Base-by-base conservation (phyloP, 2,113 vertebrate genomes). In the Calidris pugnax region DNA sequence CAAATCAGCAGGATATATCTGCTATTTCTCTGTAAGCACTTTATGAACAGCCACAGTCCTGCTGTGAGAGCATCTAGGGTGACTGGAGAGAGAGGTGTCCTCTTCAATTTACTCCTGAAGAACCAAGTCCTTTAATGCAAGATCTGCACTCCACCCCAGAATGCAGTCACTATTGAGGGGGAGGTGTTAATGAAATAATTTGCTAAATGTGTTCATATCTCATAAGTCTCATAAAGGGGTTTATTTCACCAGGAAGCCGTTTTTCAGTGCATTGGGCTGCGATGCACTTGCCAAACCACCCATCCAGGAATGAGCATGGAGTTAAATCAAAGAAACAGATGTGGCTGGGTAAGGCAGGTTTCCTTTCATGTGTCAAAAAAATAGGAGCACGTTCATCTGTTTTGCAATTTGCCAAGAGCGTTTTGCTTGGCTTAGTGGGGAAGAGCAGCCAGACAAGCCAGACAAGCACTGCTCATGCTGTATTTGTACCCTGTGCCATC, bases 241-340 rank as follows among this genome's bases (percentile, higher is more conserved):
- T 86, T 67, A 57, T 86, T 96, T 79, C 88, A 75, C 47, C 5
- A n/a, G 73, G 47, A 95, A 94, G 16, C 26, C 37, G 6, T 57
- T 72, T 74, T 71, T 56, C n/a, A 74, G 50, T 59, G 67, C 79
- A 80, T 37, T 3, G 2, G 57, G 9, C 41, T 86, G 67, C 35
- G 77, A 50, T 2, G 11, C 21, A 15, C 43, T 73, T 86, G 75
- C 64, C 90, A 93, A 95, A 74, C 12, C 37, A 18, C 55, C 82
- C 55, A 55, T 63, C 55, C 75, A 77, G 50, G 32, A 93, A 80
- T 59, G n/a, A 88, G 9, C 26, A 47, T 24, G 53, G 63, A 89
- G 51, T 74, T 80, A 94, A 91, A 89, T 89, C 87, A 90, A 53
- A 93, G 94, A 88, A 97, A 87, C 41, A 93, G 79, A 64, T 78